Evolutionary conservation across 2,113 vertebrate genomes (phyloP).

Genomic region (Semnornis frantzii): DNA sequence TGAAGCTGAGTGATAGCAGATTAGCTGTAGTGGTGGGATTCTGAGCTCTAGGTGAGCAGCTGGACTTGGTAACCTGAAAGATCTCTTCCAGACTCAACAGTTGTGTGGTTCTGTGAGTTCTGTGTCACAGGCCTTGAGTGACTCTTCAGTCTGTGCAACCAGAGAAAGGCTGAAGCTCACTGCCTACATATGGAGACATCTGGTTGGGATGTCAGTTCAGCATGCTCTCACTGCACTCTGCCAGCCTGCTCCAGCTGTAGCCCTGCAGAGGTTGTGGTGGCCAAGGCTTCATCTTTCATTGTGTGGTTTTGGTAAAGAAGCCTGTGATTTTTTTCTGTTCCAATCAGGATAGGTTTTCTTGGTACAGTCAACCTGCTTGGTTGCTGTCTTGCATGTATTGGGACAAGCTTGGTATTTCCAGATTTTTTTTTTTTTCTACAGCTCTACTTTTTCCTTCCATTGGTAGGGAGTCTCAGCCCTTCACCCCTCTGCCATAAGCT

Average conservation of each 20-base stretch:
- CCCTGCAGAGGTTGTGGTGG: background rate
- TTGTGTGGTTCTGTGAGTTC: too few relatives aligned
- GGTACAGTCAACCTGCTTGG: background rate
- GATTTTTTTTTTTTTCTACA: background rate
- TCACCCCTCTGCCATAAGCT: background rate
- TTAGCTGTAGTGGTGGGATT: too few relatives aligned
- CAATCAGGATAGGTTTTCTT: background rate
- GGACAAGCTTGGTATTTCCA: background rate
- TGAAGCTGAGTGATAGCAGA: too few relatives aligned
- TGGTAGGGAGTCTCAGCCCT: background rate
- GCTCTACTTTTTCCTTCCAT: background rate
- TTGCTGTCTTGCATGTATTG: background rate
- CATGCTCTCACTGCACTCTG: background rate
- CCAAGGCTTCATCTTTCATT: background rate
- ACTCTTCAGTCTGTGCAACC: fast-evolving
- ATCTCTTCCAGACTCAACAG: too few relatives aligned
- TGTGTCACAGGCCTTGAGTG: background rate
- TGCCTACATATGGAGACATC: background rate
- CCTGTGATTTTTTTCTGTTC: background rate
- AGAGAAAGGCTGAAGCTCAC: background rate
- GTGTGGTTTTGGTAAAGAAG: background rate
- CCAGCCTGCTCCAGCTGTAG: background rate
- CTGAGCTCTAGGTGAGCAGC: too few relatives aligned
- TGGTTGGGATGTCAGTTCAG: background rate
- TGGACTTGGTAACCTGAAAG: too few relatives aligned